Evolutionary conservation across 2,797 vertebrate genomes (phyloP).

Genomic region (Serranus cabrilla): DNA sequence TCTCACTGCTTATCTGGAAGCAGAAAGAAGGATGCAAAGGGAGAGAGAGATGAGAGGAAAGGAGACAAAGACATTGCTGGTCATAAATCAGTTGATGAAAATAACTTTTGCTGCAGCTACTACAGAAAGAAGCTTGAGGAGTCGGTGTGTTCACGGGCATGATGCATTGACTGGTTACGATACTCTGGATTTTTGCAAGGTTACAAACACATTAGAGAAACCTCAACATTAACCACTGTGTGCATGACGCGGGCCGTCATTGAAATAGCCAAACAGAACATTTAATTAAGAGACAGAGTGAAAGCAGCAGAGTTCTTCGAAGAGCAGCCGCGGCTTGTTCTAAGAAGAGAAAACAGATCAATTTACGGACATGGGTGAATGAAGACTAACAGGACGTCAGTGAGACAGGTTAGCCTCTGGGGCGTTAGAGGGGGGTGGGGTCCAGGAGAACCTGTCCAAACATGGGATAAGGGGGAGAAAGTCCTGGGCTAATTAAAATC

Average conservation of each 20-base stretch:
- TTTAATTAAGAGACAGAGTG: conserved; percentile 28
- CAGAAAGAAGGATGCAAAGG: conserved; percentile 33
- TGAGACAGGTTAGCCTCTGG: conserved; percentile 39
- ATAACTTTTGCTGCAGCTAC: conserved; percentile 23
- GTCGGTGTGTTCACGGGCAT: conserved; percentile 11
- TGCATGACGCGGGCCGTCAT: background rate
- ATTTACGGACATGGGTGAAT: conserved; percentile 54
- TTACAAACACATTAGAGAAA: conserved; percentile 1
- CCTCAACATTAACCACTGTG: conserved; percentile 3
- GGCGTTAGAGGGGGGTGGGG: background rate
- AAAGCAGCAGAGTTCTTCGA: conserved; percentile 52
- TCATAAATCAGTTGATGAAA: conserved; percentile 49
- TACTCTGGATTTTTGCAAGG: conserved; percentile 10
- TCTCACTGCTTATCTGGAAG: conserved; percentile 92
- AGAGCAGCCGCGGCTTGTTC: conserved; percentile 46
- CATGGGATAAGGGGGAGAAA: background rate
- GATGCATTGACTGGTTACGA: conserved; percentile 9
- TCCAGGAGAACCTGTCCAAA: conserved; percentile 29
- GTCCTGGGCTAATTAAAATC: conserved; percentile 36
- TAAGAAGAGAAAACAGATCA: conserved; percentile 67
- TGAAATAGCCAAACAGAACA: conserved; percentile 26
- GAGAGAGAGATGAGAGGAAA: conserved; percentile 2
- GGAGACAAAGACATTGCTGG: conserved; percentile 26
- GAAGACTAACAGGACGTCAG: conserved; percentile 54
- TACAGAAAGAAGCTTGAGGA: background rate